These are phyloP conservation scores for Takifugu rubripes DNA, from an alignment of 2,797 vertebrate species.

Conservation along the genomic window DNA sequence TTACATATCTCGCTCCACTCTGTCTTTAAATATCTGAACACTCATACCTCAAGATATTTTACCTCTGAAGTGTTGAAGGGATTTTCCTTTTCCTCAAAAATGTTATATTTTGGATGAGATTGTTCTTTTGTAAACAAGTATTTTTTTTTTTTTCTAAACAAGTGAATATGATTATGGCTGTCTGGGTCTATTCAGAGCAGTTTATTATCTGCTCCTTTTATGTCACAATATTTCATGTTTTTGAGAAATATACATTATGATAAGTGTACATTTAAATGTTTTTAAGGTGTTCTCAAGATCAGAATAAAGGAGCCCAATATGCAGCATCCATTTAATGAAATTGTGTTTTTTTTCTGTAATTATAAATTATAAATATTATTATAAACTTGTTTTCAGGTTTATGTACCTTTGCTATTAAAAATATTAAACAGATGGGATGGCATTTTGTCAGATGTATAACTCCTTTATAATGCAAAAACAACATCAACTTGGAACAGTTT, in stretches of 20 bases:
- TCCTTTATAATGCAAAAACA: conserved; percentile 16
- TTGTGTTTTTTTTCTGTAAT: neutral
- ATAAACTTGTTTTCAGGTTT: neutral
- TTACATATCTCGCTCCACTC: conserved; percentile 52
- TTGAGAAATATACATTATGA: conserved; percentile 32
- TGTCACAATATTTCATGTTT: conserved; percentile 21
- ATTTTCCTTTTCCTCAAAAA: conserved; percentile 39
- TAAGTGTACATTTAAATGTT: conserved; percentile 28
- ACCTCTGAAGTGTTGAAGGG: conserved; percentile 63
- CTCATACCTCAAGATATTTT: conserved; percentile 69
- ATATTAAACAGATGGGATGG: neutral
- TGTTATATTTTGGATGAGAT: conserved; percentile 20
- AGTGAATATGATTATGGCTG: conserved; percentile 25
- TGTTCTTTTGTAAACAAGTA: conserved; percentile 2
- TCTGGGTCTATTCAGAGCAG: conserved; percentile 17
- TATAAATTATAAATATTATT: neutral
- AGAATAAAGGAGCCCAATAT: conserved; percentile 19
- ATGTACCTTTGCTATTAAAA: conserved; percentile 3
- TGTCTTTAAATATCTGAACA: conserved; percentile 52
- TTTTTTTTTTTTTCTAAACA: neutral
- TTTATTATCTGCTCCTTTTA: conserved; percentile 16
- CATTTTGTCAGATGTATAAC: conserved; percentile 26
- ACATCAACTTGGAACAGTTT: conserved; percentile 3
- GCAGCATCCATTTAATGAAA: conserved; percentile 48
- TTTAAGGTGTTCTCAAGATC: neutral